phyloP scores from a whole-genome alignment of 2,113 vertebrate species.

The Cheilinus undulatus region DNA sequence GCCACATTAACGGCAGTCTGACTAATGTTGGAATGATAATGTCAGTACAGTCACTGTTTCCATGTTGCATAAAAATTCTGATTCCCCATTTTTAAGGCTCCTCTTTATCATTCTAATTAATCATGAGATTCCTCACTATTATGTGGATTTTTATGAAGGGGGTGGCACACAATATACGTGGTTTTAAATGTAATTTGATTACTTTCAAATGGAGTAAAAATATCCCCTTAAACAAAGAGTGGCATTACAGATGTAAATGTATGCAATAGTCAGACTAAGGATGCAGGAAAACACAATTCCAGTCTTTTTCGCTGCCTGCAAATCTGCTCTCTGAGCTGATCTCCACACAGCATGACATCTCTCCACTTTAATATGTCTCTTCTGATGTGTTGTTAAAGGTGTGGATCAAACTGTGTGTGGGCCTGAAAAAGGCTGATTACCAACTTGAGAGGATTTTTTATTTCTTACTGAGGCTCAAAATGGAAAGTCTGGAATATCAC shows the following conservation, averaged over 20 bases:
- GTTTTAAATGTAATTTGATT: background rate
- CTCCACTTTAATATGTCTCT: slow-evolving; percentile 26
- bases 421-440: slow-evolving; percentile 1
- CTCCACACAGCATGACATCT: slow-evolving; percentile 29
- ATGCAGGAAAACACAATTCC: slow-evolving; percentile 27
- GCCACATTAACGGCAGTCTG: background rate
- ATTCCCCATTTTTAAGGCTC: background rate
- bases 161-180: no score
- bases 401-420: slow-evolving; percentile 29
- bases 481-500: slow-evolving; percentile 37
- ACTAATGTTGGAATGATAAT: background rate
- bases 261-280: slow-evolving; percentile 56
- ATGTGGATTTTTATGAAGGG: background rate
- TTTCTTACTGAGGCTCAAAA: slow-evolving; percentile 11
- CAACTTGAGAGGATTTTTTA: slow-evolving; percentile 17
- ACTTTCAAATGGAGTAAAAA: slow-evolving; percentile 23
- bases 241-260: slow-evolving; percentile 44
- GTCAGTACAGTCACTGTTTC: background rate
- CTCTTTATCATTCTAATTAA: background rate
- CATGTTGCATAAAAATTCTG: background rate
- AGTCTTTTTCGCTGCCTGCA: slow-evolving; percentile 47
- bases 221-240: slow-evolving; percentile 15
- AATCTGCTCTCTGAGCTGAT: slow-evolving; percentile 32
- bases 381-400: slow-evolving; percentile 19
- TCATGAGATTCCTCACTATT: background rate